A percentile compares a stretch with the other conserved stretches of the same genome.
These are phyloP conservation scores for Phalloptychus januarius DNA, from an alignment of 2,797 vertebrate species.

Conservation along the genomic window DNA sequence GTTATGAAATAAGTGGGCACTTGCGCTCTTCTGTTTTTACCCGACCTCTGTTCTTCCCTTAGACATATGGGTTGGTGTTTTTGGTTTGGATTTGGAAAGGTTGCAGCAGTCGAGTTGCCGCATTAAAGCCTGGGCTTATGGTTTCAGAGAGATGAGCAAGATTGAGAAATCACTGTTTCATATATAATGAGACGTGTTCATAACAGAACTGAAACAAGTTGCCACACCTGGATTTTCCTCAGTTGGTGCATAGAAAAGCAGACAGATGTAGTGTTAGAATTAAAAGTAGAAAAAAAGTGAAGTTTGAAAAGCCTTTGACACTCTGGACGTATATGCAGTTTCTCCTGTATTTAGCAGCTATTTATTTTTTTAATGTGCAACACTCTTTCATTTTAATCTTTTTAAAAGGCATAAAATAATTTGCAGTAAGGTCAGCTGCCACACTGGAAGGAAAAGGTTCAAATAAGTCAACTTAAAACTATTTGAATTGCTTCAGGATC, in stretches of 20 bases:
- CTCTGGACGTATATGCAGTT: constrained; percentile 7
- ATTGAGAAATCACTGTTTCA: constrained; percentile 22
- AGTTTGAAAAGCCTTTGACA: constrained; percentile 19
- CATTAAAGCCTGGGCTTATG: constrained; percentile 17
- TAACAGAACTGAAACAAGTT: constrained; percentile 68
- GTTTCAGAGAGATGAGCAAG: not conserved
- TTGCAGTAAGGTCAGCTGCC: not conserved
- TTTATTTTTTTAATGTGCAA: not conserved
- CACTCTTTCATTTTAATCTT: not conserved
- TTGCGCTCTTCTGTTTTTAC: not conserved
- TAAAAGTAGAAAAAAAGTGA: constrained; percentile 18
- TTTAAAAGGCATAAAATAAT: not conserved
- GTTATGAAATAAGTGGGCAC: constrained; percentile 9
- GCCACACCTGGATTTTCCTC: constrained; percentile 59
- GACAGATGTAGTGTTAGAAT: constrained; percentile 13
- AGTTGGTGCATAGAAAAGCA: constrained; percentile 38
- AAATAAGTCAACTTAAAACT: not conserved
- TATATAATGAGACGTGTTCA: constrained; percentile 32
- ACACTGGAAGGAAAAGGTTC: not conserved
- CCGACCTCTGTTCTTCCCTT: constrained; percentile 5
- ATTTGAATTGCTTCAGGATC: not conserved
- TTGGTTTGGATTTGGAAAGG: not conserved
- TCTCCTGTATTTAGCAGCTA: not conserved
- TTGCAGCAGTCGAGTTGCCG: not conserved
- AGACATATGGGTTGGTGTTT: not conserved